Base-by-base conservation (phyloP, 2,797 vertebrate species). In the Sebastes hubbsi region DNA sequence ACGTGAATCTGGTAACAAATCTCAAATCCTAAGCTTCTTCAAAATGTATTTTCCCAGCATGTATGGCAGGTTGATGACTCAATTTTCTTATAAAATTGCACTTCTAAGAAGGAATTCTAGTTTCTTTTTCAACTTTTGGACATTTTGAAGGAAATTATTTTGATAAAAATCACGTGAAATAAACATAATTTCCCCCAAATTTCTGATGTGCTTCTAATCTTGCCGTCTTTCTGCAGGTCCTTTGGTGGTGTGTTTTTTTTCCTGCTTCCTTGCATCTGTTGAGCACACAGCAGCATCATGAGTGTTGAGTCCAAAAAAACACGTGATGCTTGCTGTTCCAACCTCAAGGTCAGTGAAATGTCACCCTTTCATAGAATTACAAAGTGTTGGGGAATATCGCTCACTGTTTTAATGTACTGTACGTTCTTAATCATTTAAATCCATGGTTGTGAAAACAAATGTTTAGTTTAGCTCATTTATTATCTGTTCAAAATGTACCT, bases 291-390 rank as follows among this genome's bases (percentile, higher is more conserved):
- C 82, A 83, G 55, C 85, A 95, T 87, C 91, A 96, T 96, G 96
- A 95, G 94, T 66, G 92, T 94, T 29, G 95, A 95, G 49, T 83
- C 94, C 75, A 94, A 91, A 82, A 80, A 86, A 72, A 14, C 88
- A 69, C 84, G 78, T 54, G 83, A 91, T 67, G 72, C 77, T 36
- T 92, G 94, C 72, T 95, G 94, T 88, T 94, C 95, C 76, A 93
- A 95, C 84, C 87, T 96, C 32, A 96, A 96, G 95, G 96, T 96
- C 3, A 14, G 91, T 86, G 22, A 72, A 74, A 64, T 42, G 4
- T 49, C 18, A 16, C 11, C 10, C 1, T 75, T 67, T 70, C 24
- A 49, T 30, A 13, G 12, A n/a, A 12, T 71, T 36, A 42, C 24
- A n/a, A 64, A 42, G 20, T 32, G 6, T 54, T 7, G 9, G 24